These are phyloP conservation scores for western clawed frog (Xenopus tropicalis) DNA, from an alignment of 2,113 vertebrate species.

Conservation along the genomic window UCB_Xtro_10.0 CM004443.2:190404001-190404500, in stretches of 20 bases:
- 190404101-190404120: constrained; percentile 34
- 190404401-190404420: too few relatives aligned
- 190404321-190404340: too few relatives aligned
- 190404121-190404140: constrained; percentile 22
- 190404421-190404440: too few relatives aligned
- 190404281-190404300: too few relatives aligned
- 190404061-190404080: constrained; percentile 30
- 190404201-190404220: neutral
- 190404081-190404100: constrained; percentile 36
- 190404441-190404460: too few relatives aligned
- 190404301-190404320: too few relatives aligned
- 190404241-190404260: constrained; percentile 1
- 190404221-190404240: neutral
- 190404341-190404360: too few relatives aligned
- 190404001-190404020: constrained; percentile 7
- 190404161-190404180: neutral
- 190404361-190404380: too few relatives aligned
- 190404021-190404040: constrained; percentile 27
- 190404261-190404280: too few relatives aligned
- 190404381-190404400: too few relatives aligned
- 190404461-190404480: too few relatives aligned
- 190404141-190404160: constrained; percentile 1
- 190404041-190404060: constrained; percentile 36
- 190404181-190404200: neutral
- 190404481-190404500: too few relatives aligned